Evolutionary conservation across 1,140 invertebrate species (phyloP), one percentile per base, ranked within the genome.

Genomic region (Micrasema minimum): DNA sequence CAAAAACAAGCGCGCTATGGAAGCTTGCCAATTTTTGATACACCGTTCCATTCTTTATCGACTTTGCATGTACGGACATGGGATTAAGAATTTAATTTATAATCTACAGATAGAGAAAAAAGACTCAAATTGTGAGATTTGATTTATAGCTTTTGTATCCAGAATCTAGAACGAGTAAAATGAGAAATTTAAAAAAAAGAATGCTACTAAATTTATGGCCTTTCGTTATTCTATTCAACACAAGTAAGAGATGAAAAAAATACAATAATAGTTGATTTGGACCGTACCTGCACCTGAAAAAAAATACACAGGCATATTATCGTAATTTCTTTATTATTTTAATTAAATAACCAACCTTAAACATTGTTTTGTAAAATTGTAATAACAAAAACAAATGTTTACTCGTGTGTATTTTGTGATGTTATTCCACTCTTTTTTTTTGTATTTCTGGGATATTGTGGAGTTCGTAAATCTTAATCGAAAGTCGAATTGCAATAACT

Each of bases 21-120:
- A 64, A 46, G 20, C 20, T 41, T 59, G 55, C 55, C 55, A 57
- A 59, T 59, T 59, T 59, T 59, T 59, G 55, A 59, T 59, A 41
- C n/a, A 59, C 14, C 14, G 55, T 38, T 55, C 26, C 51, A 16
- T 55, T 31, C 35, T 59, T 59, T 59, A 41, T 59, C 55, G 16
- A 64, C 41, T 64, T 64, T 46, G 16, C 41, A 64, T 37, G 22
- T 22, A 22, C 16, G 14, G 22, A 46, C 41, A 37, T 14, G 7
- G 41, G 20, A 31, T 64, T 14, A 64, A 26, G 22, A 26, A 26
- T 23, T 48, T n/a, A 46, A 23, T 23, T 22, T 43, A 18, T 9
- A 6, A 4, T 20, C 14, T 14, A 11, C 14, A 4, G 45, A 14
- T 14, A 14, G 16, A 18, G 45, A 48, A 48, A 14, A 20, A 48